phyloP scores from a whole-genome alignment of 2,888 invertebrate species.

The Herminia tarsipennalis region DNA sequence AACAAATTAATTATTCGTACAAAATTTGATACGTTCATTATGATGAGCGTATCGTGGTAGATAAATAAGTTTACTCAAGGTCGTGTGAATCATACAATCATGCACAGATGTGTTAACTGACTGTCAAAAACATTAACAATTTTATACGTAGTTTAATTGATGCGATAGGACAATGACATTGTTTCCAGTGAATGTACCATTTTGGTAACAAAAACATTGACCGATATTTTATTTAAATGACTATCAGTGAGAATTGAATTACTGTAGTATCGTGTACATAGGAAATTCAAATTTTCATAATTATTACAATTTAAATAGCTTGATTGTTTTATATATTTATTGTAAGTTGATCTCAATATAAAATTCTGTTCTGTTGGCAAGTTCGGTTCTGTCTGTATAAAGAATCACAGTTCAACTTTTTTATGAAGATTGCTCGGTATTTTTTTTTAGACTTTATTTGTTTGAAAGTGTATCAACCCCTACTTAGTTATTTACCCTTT shows the following conservation, averaged over 20 bases:
- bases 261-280: too few relatives aligned
- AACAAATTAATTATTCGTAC: slow-evolving; percentile 6
- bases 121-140: slow-evolving; percentile 11
- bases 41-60: slow-evolving; percentile 32
- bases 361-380: too few relatives aligned
- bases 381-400: too few relatives aligned
- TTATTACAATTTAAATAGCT: too few relatives aligned
- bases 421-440: too few relatives aligned
- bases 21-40: slow-evolving; percentile 26
- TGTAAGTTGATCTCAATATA: too few relatives aligned
- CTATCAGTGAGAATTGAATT: not conserved
- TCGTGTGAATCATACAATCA: slow-evolving; percentile 35
- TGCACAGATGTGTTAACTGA: slow-evolving; percentile 16
- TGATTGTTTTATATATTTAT: too few relatives aligned
- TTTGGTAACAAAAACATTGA: slow-evolving; percentile 5
- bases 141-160: slow-evolving; percentile 11
- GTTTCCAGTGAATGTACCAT: slow-evolving; percentile 8
- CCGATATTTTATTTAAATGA: slow-evolving; percentile 1
- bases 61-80: slow-evolving; percentile 48
- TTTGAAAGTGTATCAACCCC: too few relatives aligned
- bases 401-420: too few relatives aligned
- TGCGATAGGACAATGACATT: slow-evolving; percentile 9
- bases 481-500: too few relatives aligned
- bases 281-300: too few relatives aligned
- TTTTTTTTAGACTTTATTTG: too few relatives aligned